A percentile compares a stretch with the other conserved stretches of the same genome.
phyloP scores from a whole-genome alignment of 2,113 vertebrate genomes.

The Perca fluviatilis region DNA sequence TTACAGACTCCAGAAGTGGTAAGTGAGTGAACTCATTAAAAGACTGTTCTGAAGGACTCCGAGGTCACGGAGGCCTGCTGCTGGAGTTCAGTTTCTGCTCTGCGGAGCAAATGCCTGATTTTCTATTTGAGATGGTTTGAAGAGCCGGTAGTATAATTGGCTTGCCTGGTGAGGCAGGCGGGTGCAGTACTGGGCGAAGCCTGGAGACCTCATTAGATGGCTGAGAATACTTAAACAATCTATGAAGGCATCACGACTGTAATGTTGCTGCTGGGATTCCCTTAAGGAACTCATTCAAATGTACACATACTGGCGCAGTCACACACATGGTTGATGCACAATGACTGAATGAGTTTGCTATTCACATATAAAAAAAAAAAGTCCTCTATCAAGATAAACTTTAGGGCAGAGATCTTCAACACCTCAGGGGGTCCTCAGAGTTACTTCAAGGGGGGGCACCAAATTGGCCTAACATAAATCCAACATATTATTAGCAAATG shows the following conservation, averaged over 20 bases:
- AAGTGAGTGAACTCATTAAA: neutral
- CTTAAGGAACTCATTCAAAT: conserved; percentile 28
- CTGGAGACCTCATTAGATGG: conserved; percentile 52
- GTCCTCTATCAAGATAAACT: neutral
- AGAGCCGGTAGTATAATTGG: conserved; percentile 27
- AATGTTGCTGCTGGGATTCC: conserved; percentile 21
- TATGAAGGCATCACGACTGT: conserved; percentile 3
- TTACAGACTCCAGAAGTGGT: neutral
- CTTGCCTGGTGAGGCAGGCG: conserved; percentile 8
- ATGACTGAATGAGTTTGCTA: neutral
- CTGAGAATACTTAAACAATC: conserved; percentile 8
- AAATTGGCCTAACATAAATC: no score
- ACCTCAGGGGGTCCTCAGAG: no score
- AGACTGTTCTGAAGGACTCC: neutral
- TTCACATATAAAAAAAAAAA: neutral
- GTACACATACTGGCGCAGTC: neutral
- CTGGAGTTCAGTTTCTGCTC: conserved; percentile 27
- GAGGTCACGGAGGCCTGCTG: neutral
- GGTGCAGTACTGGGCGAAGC: conserved; percentile 11
- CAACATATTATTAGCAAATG: no score
- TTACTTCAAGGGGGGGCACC: no score
- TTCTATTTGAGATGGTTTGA: conserved; percentile 27
- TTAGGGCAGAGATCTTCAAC: neutral
- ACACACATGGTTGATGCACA: neutral
- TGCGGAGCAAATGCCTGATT: conserved; percentile 17